Base-by-base conservation (phyloP, 2,797 vertebrate species). In the Apogon talboti region DNA sequence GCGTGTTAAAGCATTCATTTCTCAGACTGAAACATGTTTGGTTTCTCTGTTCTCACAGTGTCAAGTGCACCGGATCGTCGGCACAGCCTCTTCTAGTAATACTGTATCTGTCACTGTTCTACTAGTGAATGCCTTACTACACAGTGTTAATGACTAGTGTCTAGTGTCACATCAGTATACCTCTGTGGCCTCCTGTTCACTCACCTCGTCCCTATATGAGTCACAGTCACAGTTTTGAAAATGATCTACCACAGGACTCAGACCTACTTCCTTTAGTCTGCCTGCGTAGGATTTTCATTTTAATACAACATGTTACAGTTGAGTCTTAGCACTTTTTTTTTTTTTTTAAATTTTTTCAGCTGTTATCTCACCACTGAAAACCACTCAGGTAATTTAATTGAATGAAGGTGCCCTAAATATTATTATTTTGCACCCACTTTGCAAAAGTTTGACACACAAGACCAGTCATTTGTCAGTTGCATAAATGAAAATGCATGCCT, bases 21-120 rank as follows among this genome's bases (percentile, higher is more conserved):
- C 70, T 89, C 85, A 86, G 60, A 89, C 58, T 76, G 84, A 89
- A 83, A 88, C 75, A 33, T 74, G 66, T 66, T 75, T 73, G 51
- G 65, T 81, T 83, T 81, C 66, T 82, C 53, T 86, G 58, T 87
- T 92, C 84, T 91, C 68, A 81, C 72, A 73, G 56, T 69, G 53
- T 72, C 38, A 76, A 52, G 71, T 69, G 63, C 56, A 24, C 44
- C 37, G 44, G 30, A 66, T 83, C 67, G 67, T 53, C 71, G 35
- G 15, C 33, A 52, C 56, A 59, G 72, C 21, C 64, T 83, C 53
- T 78, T 78, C 67, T 74, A 82, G 76, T 83, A 81, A 82, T 77
- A 80, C 53, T 35, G 28, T 30, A 30, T 30, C 61, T 51, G 66
- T 82, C 65, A 71, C 52, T 45, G 51, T 71, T 65, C 49, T 59